Evolutionary conservation across 2,113 vertebrate species (phyloP).

Genomic region (Alosa alosa): DNA sequence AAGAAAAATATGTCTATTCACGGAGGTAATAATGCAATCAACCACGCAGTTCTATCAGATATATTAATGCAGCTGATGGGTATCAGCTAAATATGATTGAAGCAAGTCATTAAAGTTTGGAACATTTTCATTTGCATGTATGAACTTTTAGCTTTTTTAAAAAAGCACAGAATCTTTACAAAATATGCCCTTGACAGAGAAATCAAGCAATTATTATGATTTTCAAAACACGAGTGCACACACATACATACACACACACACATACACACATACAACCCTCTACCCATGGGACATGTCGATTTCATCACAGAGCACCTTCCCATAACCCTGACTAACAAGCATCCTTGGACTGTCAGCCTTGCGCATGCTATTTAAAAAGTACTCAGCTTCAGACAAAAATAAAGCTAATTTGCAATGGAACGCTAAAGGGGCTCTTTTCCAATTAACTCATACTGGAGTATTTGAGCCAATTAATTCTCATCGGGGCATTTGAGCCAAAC

Average conservation of each 20-base stretch:
- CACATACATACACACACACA: conserved; percentile 8
- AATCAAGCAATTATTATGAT: background rate
- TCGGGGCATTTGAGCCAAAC: background rate
- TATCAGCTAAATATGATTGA: background rate
- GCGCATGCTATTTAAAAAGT: background rate
- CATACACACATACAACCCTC: background rate
- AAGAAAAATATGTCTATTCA: background rate
- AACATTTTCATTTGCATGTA: background rate
- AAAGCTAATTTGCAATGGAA: background rate
- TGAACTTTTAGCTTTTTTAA: too few relatives aligned
- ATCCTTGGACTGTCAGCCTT: background rate
- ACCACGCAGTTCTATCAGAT: background rate
- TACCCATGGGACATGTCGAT: background rate
- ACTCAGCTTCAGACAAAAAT: background rate
- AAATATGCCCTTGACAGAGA: background rate
- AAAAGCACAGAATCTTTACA: background rate
- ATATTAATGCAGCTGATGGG: background rate
- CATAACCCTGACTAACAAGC: background rate
- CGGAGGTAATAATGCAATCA: background rate
- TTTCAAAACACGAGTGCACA: background rate
- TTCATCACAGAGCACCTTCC: background rate
- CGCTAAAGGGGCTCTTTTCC: background rate
- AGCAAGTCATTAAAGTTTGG: background rate
- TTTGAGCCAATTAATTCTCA: background rate
- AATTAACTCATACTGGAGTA: background rate